Evolutionary conservation across 2,113 vertebrate species (phyloP), one percentile per base, ranked within the genome.

Genomic region (Amia ocellicauda): DNA sequence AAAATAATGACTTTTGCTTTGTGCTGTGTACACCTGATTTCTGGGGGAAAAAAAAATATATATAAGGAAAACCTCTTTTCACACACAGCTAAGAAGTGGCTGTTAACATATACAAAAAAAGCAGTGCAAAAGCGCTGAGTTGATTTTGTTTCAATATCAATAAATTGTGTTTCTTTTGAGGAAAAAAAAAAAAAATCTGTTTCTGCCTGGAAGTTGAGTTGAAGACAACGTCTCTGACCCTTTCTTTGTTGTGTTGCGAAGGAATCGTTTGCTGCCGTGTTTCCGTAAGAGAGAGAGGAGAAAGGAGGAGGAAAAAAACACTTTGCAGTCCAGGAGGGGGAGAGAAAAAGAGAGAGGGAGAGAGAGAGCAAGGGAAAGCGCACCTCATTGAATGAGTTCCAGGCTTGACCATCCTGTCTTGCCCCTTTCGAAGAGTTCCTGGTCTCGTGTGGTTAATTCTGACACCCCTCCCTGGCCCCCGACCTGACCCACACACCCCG

Each of bases 141-240:
- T 95, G 92, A 94, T 90, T 91, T 90, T 93, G 91, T 91, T 94
- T 92, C 90, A 89, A 92, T 95, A 88, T 97, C 91, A 98, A 98
- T 98, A 98, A 98, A 99, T 98, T 88, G 63, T 84, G 93, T 94
- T 93, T 97, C 93, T 96, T 96, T 94, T 94, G 94, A 95, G 93
- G 94, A 94, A 93, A 85, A 85, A 86, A n/a, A n/a, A n/a, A n/a
- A 79, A 71, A 91, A 84, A 88, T 83, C 70, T 92, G 93, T 96
- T 88, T 95, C 93, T 98, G 95, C 93, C 86, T 94, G 93, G 94
- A 93, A 95, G 82, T 86, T 97, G 89, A 96, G 93, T 98, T 94
- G 94, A 93, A 93, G 89, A 91, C 91, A 89, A 78, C 77, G 91
- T 86, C 88, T 89, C 89, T 94, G 88, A 88, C 88, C 86, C 65